phyloP scores from a whole-genome alignment of 2,113 vertebrate species.

The Prinia subflava region DNA sequence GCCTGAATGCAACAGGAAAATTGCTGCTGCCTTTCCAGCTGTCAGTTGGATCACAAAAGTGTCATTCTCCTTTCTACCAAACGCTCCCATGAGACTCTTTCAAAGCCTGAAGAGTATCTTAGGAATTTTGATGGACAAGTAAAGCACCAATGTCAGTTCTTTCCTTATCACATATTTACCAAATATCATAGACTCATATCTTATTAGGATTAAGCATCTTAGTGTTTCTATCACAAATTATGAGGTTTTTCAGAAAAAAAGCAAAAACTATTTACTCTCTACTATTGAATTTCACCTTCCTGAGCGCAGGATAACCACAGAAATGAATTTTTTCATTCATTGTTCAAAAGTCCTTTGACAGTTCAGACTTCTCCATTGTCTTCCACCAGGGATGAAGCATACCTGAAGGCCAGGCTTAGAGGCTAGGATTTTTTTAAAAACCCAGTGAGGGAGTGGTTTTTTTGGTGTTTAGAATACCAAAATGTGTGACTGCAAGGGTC shows the following conservation, averaged over 20 bases:
- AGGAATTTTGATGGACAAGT: not conserved
- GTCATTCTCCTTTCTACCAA: not conserved
- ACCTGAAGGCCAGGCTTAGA: not conserved
- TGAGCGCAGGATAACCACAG: not conserved
- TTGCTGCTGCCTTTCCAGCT: conserved; percentile 5
- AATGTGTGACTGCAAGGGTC: not conserved
- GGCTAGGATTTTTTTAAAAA: not conserved
- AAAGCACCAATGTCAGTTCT: not conserved
- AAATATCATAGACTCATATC: not conserved
- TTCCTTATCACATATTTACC: not conserved
- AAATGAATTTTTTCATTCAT: not conserved
- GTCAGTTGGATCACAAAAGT: not conserved
- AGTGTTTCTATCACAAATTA: not conserved
- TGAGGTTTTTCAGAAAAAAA: not conserved
- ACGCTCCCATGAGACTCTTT: not conserved
- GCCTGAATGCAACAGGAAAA: conserved; percentile 10
- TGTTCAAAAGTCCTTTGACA: not conserved
- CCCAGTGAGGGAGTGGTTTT: not conserved
- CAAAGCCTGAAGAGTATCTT: not conserved
- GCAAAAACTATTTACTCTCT: not conserved
- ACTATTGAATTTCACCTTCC: not conserved
- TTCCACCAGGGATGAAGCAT: not conserved
- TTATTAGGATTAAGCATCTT: not conserved
- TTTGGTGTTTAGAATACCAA: not conserved
- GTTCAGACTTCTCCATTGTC: not conserved